Conservation (phyloP, 2,113 vertebrate genomes). For the Phalacrocorax carbo region DNA sequence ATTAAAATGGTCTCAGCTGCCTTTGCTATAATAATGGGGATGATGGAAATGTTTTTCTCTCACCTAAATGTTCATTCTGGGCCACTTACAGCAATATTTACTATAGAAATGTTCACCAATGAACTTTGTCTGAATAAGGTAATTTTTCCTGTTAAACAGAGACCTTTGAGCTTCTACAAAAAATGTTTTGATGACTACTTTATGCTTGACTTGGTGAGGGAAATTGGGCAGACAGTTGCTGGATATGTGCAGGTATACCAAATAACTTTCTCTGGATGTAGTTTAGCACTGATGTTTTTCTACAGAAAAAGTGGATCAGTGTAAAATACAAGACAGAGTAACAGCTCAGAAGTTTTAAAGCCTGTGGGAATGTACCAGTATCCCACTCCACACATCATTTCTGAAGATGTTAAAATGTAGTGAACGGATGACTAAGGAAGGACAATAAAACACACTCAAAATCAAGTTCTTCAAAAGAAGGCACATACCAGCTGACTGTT, state of each 20-base stretch:
- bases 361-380: not conserved
- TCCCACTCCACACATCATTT: not conserved
- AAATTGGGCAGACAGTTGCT: rapidly evolving
- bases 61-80: not conserved
- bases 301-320: not conserved
- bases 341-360: not conserved
- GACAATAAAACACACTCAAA: not conserved
- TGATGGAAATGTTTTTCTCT: not conserved
- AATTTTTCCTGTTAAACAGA: not conserved
- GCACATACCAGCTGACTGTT: not conserved
- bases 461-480: not conserved
- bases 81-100: not conserved
- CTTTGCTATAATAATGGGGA: not conserved
- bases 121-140: not conserved
- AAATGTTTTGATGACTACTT: not conserved
- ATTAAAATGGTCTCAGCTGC: not conserved
- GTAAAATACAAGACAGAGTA: not conserved
- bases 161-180: not conserved
- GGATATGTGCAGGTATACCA: not conserved
- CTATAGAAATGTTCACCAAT: not conserved
- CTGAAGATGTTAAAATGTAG: not conserved
- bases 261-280: not conserved
- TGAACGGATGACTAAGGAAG: not conserved
- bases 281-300: not conserved
- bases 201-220: not conserved